Evolutionary conservation across 2,113 vertebrate genomes (phyloP).

Genomic region (Xerus inauris): DNA sequence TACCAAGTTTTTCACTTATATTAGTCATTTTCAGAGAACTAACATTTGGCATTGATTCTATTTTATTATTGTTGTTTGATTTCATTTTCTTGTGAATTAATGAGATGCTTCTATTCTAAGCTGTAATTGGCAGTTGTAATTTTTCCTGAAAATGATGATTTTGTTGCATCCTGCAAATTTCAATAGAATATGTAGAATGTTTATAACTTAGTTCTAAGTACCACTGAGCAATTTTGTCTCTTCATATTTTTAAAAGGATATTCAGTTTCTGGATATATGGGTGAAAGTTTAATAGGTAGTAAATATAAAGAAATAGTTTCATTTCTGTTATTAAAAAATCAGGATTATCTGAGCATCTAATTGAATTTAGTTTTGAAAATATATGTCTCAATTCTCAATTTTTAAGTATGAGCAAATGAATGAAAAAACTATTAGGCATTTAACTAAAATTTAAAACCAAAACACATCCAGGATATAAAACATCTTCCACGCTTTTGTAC

Average conservation of each 20-base stretch:
- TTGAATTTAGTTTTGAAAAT: constrained; percentile 27
- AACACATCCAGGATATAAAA: neutral
- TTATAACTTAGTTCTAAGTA: constrained; percentile 1
- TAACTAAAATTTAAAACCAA: constrained; percentile 31
- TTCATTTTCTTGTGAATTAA: neutral
- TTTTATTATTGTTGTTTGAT: constrained; percentile 18
- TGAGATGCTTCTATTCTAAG: neutral
- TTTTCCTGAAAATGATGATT: constrained; percentile 8
- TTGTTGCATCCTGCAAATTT: neutral
- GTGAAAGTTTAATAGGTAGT: neutral
- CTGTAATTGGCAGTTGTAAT: neutral
- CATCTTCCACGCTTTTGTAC: neutral
- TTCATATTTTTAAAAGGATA: constrained; percentile 36
- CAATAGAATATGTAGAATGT: neutral
- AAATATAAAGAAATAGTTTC: neutral
- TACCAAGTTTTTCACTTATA: neutral
- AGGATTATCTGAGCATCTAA: neutral
- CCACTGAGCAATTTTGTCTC: constrained; percentile 12
- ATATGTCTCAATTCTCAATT: neutral
- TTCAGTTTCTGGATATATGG: neutral
- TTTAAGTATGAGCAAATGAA: constrained; percentile 3
- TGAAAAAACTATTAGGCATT: neutral
- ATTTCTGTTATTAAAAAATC: constrained; percentile 10
- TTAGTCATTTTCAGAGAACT: constrained; percentile 23
- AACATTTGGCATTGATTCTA: neutral